Evolutionary conservation across 1,140 invertebrate species (phyloP).

Genomic region (Eupeodes corollae): DNA sequence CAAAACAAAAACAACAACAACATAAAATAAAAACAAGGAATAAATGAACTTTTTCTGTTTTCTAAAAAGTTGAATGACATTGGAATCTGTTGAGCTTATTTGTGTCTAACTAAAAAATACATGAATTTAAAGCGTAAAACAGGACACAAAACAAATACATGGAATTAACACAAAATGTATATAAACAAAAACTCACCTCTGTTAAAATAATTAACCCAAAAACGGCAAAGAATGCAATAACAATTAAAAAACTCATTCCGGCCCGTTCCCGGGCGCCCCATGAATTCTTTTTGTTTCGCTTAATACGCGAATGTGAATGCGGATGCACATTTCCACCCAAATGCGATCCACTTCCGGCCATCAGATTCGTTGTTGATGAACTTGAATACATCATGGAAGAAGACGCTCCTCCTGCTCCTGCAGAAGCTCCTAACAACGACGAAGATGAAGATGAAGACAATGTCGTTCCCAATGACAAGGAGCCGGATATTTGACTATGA

Average conservation of each 20-base stretch:
- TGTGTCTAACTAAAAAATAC: no score
- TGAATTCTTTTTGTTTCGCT: constrained; percentile 26
- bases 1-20: no score
- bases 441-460: background rate
- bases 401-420: background rate
- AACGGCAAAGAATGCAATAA: constrained; percentile 79
- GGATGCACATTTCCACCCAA: constrained; percentile 18
- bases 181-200: constrained; percentile 39
- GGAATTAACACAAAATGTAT: no score
- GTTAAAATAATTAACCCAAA: constrained; percentile 75
- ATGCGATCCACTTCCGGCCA: constrained; percentile 8
- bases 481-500: constrained; percentile 9
- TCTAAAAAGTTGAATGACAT: no score
- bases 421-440: background rate
- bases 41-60: no score
- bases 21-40: no score
- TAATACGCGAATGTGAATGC: constrained; percentile 21
- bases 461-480: background rate
- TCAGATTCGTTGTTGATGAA: background rate
- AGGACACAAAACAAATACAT: background rate
- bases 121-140: background rate
- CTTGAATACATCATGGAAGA: background rate
- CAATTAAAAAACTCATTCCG: constrained; percentile 76
- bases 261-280: constrained; percentile 59
- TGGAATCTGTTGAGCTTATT: no score